Conservation (phyloP, 2,888 invertebrate species). For the Megamerina dolium region DNA sequence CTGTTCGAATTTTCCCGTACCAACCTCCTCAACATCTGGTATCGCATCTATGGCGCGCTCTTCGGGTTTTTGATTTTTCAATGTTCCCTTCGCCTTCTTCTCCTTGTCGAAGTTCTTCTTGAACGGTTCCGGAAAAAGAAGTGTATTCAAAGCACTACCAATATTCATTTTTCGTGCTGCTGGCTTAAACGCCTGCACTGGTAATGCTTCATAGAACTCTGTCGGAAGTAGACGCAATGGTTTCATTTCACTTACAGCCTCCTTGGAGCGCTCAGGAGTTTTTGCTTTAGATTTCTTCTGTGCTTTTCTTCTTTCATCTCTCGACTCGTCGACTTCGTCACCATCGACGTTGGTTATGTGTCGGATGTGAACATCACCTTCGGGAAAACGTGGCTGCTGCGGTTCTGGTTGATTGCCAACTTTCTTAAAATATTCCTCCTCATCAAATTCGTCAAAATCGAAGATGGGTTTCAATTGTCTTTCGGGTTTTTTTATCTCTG, state of each 20-base stretch:
- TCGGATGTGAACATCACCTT: slow-evolving; percentile 41
- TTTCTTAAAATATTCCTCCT: slow-evolving; percentile 41
- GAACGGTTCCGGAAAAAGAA: slow-evolving; percentile 34
- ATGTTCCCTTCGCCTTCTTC: background rate
- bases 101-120: slow-evolving; percentile 21
- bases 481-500: slow-evolving; percentile 38
- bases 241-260: slow-evolving; percentile 21
- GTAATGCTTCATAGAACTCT: slow-evolving; percentile 38
- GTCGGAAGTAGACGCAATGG: slow-evolving; percentile 29
- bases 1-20: slow-evolving; percentile 10
- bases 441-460: slow-evolving; percentile 33
- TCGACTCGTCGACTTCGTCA: slow-evolving; percentile 28
- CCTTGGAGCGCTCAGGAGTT: slow-evolving; percentile 13
- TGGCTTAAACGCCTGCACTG: slow-evolving; percentile 19
- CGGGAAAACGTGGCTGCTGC: slow-evolving; percentile 31
- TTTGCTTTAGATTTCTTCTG: background rate
- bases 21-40: slow-evolving; percentile 20
- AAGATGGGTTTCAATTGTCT: slow-evolving; percentile 26
- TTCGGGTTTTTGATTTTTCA: background rate
- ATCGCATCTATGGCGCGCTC: background rate
- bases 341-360: slow-evolving; percentile 35
- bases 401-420: slow-evolving; percentile 28
- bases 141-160: slow-evolving; percentile 30
- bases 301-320: slow-evolving; percentile 5
- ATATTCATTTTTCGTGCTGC: slow-evolving; percentile 20